A percentile compares a stretch with the other conserved stretches of the same genome.
Conservation (phyloP, 2,113 vertebrate species). For the Eolophus roseicapilla region DNA sequence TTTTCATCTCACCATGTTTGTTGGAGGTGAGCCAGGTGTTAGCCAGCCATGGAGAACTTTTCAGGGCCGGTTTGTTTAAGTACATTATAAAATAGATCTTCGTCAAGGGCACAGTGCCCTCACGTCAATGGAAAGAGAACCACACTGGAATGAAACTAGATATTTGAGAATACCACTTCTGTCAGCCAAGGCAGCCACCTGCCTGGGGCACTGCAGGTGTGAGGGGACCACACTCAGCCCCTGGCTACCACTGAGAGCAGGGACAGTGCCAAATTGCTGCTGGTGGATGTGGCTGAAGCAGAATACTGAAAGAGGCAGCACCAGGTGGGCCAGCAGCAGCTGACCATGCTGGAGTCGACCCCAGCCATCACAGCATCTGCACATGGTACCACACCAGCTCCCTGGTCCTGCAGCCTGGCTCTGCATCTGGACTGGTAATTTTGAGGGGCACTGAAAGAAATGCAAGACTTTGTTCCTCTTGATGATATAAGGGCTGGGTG, state of each 20-base stretch:
- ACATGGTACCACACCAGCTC: not conserved
- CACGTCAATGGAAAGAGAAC: not conserved
- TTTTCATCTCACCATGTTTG: rapidly evolving
- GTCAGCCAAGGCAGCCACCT: not conserved
- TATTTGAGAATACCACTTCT: not conserved
- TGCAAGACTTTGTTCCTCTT: not conserved
- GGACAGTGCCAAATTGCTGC: not conserved
- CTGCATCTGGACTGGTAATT: not conserved
- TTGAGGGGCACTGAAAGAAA: not conserved
- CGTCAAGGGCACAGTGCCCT: not conserved
- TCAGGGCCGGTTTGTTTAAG: not conserved
- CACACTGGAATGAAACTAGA: not conserved
- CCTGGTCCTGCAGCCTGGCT: not conserved
- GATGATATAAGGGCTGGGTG: not conserved
- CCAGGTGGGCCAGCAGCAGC: not conserved
- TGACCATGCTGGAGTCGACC: not conserved
- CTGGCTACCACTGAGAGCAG: not conserved
- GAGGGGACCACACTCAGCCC: not conserved
- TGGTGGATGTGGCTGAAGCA: not conserved
- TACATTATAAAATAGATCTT: not conserved
- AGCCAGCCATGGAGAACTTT: not conserved
- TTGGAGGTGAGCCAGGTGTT: not conserved
- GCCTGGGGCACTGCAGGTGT: not conserved
- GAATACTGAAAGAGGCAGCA: not conserved
- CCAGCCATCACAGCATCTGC: rapidly evolving